phyloP scores from a whole-genome alignment of 2,797 vertebrate species.

The Balearica regulorum region DNA sequence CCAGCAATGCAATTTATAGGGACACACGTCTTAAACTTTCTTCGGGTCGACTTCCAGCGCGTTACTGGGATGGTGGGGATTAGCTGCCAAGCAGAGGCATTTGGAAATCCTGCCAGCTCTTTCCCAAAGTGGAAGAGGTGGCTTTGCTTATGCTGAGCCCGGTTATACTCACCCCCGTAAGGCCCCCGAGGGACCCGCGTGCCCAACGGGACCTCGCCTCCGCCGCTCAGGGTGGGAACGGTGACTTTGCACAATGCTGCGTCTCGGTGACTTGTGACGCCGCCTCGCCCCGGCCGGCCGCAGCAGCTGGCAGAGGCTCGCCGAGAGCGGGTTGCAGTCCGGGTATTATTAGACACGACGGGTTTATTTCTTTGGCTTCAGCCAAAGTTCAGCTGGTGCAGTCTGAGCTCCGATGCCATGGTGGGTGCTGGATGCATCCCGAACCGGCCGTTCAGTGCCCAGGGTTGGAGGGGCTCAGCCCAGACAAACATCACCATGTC shows the following conservation, averaged over 20 bases:
- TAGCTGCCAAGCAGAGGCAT: neutral
- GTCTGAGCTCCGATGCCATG: neutral
- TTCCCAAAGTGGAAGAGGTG: neutral
- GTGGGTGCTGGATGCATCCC: neutral
- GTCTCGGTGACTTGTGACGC: neutral
- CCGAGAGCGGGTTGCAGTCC: neutral
- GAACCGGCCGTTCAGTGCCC: rapidly evolving
- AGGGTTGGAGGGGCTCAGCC: neutral
- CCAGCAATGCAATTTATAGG: neutral
- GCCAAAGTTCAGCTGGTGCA: neutral
- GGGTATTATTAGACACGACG: neutral
- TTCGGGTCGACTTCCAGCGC: rapidly evolving
- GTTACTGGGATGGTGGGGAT: neutral
- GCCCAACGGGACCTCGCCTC: rapidly evolving
- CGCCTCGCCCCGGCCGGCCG: neutral
- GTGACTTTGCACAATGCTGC: neutral
- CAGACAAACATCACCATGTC: rapidly evolving
- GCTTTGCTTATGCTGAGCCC: neutral
- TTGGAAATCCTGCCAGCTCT: conserved; percentile 10
- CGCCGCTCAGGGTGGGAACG: rapidly evolving
- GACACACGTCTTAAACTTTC: neutral
- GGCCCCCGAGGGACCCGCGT: rapidly evolving
- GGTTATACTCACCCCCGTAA: neutral
- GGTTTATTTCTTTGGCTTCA: neutral
- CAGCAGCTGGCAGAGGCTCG: neutral